Evolutionary conservation across 2,113 vertebrate genomes (phyloP), one percentile per base, ranked within the genome.

Genomic region (Plecturocebus donacophilus): DNA sequence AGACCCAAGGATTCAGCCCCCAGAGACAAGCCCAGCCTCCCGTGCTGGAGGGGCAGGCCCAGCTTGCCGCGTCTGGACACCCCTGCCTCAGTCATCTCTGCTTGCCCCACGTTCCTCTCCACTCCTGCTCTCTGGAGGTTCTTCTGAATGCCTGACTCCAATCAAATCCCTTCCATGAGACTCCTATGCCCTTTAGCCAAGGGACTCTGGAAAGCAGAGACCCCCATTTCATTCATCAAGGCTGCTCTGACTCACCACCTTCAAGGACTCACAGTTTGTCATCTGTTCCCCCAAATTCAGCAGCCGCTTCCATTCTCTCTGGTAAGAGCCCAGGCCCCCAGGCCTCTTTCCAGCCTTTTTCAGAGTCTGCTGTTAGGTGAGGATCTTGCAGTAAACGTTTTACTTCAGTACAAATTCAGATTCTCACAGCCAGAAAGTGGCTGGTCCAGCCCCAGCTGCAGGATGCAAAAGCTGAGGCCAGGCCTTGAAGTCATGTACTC

Each of bases 21-120:
- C 25, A 40, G 61, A 42, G 75, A 8, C 6, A 6, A 42, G 32
- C 10, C 6, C 75, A 13, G 30, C 32, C 19, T 79, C 85, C 80
- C 0, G 1, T 6, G 2, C 75, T n/a, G 9, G 56, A 52, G 56
- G 35, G 40, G 56, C 19, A 27, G 9, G 38, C 45, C 54, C 3
- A 0, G 61, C n/a, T 35, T 5, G 30, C 38, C 13, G 25, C 8
- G 7, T 3, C 49, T 4, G 1, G 12, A 25, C 23, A 11, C 9
- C 49, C 75, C 80, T 38, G 4, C 3, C 9, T 35, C 61, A 14
- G 56, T 35, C 40, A 25, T 16, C n/a, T 66, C 54, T 14, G 35
- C 7, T 30, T 27, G 19, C 23, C 56, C 23, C n/a, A 21, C 16
- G 19, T 11, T 38, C 58, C 73, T n/a, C 21, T 93, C 68, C 25